A percentile compares a stretch with the other conserved stretches of the same genome.
Evolutionary conservation across 2,113 vertebrate species (phyloP).

Genomic region (Myanophis thanlyinensis): DNA sequence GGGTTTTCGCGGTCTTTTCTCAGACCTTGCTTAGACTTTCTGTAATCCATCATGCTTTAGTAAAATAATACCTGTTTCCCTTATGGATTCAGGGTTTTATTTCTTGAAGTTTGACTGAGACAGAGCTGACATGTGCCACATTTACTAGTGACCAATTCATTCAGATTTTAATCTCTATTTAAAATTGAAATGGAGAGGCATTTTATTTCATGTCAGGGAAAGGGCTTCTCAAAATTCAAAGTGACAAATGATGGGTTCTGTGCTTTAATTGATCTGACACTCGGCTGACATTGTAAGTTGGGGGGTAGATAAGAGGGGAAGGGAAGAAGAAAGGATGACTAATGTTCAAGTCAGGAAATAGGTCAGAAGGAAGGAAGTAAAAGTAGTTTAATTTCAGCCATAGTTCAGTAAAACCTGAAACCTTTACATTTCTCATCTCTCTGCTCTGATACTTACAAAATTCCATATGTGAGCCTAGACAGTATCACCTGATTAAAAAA

Average conservation of each 20-base stretch:
- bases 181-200: background rate
- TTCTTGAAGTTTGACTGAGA: too few relatives aligned
- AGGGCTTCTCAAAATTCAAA: conserved; percentile 48
- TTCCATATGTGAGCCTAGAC: fast-evolving
- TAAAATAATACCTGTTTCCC: too few relatives aligned
- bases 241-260: conserved; percentile 58
- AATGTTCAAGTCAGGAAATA: conserved; percentile 50
- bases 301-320: conserved; percentile 20
- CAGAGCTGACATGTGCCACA: background rate
- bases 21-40: too few relatives aligned
- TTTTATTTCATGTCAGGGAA: background rate
- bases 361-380: conserved; percentile 56
- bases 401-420: conserved; percentile 2
- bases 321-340: conserved; percentile 19
- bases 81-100: too few relatives aligned
- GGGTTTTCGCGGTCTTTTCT: too few relatives aligned
- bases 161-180: background rate
- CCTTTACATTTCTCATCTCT: background rate
- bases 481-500: fast-evolving
- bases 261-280: conserved; percentile 60
- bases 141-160: background rate
- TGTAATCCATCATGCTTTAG: too few relatives aligned
- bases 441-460: background rate
- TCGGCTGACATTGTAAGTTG: conserved; percentile 53
- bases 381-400: conserved; percentile 46